Conservation (phyloP, 2,113 vertebrate genomes). For the Candoia aspera region DNA sequence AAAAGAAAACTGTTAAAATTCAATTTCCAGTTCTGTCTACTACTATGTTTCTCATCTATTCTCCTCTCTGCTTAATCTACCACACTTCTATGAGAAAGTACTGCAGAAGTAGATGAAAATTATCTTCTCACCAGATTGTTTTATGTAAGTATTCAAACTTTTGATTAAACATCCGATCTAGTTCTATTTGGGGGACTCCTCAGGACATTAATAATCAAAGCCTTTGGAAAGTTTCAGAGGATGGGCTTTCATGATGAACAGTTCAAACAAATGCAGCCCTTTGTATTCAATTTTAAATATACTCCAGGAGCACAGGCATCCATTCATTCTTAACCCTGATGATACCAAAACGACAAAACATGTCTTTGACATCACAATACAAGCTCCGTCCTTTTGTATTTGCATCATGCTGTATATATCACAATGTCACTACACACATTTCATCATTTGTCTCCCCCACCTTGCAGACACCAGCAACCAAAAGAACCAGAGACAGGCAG, state of each 20-base stretch:
- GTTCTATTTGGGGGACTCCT: background rate
- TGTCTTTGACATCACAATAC: background rate
- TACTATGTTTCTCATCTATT: background rate
- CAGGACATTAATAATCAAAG: background rate
- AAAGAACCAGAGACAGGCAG: background rate
- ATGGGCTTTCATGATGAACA: background rate
- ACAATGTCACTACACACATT: background rate
- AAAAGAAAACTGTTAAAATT: background rate
- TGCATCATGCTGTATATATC: background rate
- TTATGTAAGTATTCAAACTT: background rate
- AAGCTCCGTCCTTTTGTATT: background rate
- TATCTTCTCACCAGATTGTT: background rate
- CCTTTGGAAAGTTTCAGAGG: background rate
- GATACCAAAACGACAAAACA: background rate
- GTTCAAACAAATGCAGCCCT: background rate
- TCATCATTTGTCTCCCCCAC: background rate
- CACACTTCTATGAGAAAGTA: background rate
- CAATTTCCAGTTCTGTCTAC: background rate
- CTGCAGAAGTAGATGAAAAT: background rate
- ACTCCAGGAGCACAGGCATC: background rate
- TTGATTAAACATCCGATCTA: background rate
- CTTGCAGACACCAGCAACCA: background rate
- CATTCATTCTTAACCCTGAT: background rate
- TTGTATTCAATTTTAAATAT: background rate
- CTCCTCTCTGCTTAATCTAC: background rate